These are phyloP conservation scores for Sphaerodactylus townsendi DNA, from an alignment of 2,113 vertebrate genomes.

Conservation along the genomic window DNA sequence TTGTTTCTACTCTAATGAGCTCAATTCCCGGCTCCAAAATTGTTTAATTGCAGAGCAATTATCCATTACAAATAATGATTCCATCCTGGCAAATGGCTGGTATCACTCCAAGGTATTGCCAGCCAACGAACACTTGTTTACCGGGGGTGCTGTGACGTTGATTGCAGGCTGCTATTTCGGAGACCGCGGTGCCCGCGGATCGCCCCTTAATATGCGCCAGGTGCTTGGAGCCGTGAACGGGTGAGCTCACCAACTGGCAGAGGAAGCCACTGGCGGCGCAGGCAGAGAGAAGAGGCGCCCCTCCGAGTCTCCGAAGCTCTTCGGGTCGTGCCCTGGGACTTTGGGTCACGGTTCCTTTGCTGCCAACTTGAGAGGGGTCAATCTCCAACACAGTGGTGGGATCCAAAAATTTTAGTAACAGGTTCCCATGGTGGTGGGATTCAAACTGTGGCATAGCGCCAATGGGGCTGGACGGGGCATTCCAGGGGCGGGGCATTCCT, in stretches of 20 bases:
- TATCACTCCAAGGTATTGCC: constrained; percentile 6
- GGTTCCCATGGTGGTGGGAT: too few relatives aligned
- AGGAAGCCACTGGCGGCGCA: not conserved
- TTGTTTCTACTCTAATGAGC: not conserved
- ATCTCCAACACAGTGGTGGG: too few relatives aligned
- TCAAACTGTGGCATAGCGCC: too few relatives aligned
- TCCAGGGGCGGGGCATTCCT: too few relatives aligned
- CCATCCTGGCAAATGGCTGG: constrained; percentile 15
- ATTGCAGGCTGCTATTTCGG: constrained; percentile 19
- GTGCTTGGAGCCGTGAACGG: not conserved
- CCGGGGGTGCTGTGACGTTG: not conserved
- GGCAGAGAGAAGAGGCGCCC: not conserved
- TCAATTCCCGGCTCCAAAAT: constrained; percentile 34
- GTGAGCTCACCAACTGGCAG: not conserved
- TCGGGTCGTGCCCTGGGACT: too few relatives aligned
- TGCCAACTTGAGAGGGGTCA: too few relatives aligned
- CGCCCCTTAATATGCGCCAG: not conserved
- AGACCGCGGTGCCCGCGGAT: not conserved
- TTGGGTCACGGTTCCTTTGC: too few relatives aligned
- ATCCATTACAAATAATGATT: not conserved
- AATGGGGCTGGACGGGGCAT: too few relatives aligned
- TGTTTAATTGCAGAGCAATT: constrained; percentile 56
- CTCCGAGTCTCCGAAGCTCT: too few relatives aligned
- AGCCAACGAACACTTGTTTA: constrained; percentile 1
- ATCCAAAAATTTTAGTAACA: too few relatives aligned